Base-by-base conservation (phyloP, 2,797 vertebrate genomes). In the Catamblyrhynchus diadema region DNA sequence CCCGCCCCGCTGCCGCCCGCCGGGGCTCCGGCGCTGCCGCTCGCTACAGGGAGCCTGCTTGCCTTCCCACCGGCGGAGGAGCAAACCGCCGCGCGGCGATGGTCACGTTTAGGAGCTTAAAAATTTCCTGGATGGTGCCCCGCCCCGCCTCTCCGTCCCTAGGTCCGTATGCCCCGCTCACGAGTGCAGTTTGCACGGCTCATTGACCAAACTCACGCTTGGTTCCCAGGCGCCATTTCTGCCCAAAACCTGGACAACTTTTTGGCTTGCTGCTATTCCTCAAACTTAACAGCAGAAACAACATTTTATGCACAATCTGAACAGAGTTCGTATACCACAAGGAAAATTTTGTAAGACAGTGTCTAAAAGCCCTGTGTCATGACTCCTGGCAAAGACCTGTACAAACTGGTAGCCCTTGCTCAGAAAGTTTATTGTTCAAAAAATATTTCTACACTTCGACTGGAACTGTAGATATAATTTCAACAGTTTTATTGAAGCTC, bases 41-140 rank as follows among this genome's bases (percentile, higher is more conserved):
- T 22, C 2, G 35, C 35, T 2, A 30, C 2, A 21, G 2, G 70
- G 15, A 48, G 37, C 12, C 9, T 3, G 42, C 25, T 8, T 4
- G 1, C 30, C 19, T 12, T 14, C 33, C 13, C 2, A 6, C 14
- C 7, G 53, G 23, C 17, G 5, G 4, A 9, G 14, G 5, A 41
- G 5, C 5, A 2, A 2, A 3, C 19, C 21, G 27, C 4, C 57
- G 1, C 23, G 2, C 23, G 9, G 7, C 16, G 53, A 12, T 6
- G 57, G 15, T 11, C 23, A 2, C 4, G 27, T 24, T 60, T 27
- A 10, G 45, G 4, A 66, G 37, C 28, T 30, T 48, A 30, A 6
- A 12, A 21, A 7, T 12, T 12, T 27, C 57, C 14, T 4, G 8
- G 5, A 6, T 18, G 79, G 10, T 6, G 51, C 22, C 69, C 37